Percentiles rank a stretch among this genome's conserved stretches.
phyloP scores from a whole-genome alignment of 2,888 invertebrate genomes.

The Dromius quadrimaculatus region DNA sequence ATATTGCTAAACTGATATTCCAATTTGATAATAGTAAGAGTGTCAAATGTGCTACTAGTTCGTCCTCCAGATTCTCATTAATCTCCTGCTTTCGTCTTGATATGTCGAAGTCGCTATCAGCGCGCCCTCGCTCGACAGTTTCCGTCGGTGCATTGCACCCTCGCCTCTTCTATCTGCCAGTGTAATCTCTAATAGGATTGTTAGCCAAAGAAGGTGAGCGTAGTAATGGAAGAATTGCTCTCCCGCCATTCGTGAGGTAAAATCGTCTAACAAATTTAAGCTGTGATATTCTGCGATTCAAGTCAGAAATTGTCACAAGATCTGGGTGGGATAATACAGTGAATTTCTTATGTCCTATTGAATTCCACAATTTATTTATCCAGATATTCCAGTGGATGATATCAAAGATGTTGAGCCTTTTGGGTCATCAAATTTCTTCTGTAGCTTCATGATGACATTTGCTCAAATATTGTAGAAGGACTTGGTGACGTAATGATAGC shows the following conservation, averaged over 20 bases:
- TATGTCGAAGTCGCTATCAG: conserved; percentile 41
- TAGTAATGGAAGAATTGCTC: conserved; percentile 20
- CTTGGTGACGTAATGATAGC: no score
- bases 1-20: no score
- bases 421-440: no score
- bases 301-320: conserved; percentile 23
- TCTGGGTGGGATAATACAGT: no score
- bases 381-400: no score
- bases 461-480: no score
- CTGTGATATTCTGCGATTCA: conserved; percentile 20
- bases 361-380: no score
- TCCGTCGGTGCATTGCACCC: conserved; percentile 27
- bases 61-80: conserved; percentile 43
- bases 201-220: conserved; percentile 46
- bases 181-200: conserved; percentile 52
- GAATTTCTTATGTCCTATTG: no score
- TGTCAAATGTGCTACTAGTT: conserved; percentile 49
- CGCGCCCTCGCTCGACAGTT: conserved; percentile 34
- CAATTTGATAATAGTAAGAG: no score
- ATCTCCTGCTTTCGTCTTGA: conserved; percentile 43
- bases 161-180: conserved; percentile 44
- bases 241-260: conserved; percentile 20
- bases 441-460: no score
- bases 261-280: conserved; percentile 50
- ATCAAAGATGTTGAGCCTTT: no score